These are phyloP conservation scores for Parambassis ranga DNA, from an alignment of 2,797 vertebrate species.

Conservation along the genomic window DNA sequence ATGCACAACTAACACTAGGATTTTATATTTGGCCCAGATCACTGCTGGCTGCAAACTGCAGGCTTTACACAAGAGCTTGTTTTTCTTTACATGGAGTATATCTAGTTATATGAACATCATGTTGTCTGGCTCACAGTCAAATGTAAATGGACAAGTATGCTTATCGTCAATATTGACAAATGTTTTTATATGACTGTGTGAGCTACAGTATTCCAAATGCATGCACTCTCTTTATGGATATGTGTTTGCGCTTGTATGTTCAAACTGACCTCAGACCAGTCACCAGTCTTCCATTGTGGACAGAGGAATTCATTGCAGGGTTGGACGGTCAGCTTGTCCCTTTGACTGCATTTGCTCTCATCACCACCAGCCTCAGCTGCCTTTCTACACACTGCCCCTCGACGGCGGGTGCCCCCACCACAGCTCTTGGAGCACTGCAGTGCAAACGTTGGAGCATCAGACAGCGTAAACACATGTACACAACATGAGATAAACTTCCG, in stretches of 20 bases:
- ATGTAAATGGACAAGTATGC: no score
- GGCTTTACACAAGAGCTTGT: slow-evolving; percentile 16
- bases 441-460: slow-evolving; percentile 24
- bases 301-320: slow-evolving; percentile 92
- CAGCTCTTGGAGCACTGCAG: slow-evolving; percentile 95
- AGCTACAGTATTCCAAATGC: not conserved
- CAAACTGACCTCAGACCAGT: slow-evolving; percentile 95
- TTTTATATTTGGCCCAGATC: slow-evolving; percentile 50
- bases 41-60: slow-evolving; percentile 2
- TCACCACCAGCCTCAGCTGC: slow-evolving; percentile 83
- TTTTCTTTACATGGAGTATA: slow-evolving; percentile 7
- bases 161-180: no score
- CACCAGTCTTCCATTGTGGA: slow-evolving; percentile 92
- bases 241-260: no score
- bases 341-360: slow-evolving; percentile 91
- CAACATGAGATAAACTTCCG: not conserved
- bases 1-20: slow-evolving; percentile 32
- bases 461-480: slow-evolving; percentile 10
- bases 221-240: not conserved
- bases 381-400: slow-evolving; percentile 89
- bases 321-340: slow-evolving; percentile 89
- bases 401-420: slow-evolving; percentile 86
- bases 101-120: not conserved
- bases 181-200: no score
- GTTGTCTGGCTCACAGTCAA: not conserved